Evolutionary conservation across 2,888 invertebrate species (phyloP), one percentile per base, ranked within the genome.

Genomic region (Esperia sulphurella): DNA sequence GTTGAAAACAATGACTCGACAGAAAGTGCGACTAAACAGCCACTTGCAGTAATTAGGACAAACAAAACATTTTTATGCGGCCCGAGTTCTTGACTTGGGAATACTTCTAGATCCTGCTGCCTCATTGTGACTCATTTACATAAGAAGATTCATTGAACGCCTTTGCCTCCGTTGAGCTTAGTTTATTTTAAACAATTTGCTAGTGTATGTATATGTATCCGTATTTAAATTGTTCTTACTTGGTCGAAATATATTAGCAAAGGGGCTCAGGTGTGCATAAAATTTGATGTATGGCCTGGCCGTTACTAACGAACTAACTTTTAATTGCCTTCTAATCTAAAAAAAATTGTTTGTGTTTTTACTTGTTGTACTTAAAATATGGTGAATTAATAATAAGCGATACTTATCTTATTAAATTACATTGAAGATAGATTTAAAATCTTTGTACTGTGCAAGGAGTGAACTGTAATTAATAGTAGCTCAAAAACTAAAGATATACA

Each of bases 21-120:
- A 71, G 65, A 85, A 84, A 76, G 68, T 78, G 60, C 55, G 61
- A 63, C 79, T 81, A 83, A 86, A 77, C 84, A 86, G 83, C 83
- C 84, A 88, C 87, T 89, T 81, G 69, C 64, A 80, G 79, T 88
- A 84, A 87, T 88, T 87, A 87, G 79, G 75, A 80, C 75, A 85
- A 88, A 88, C 88, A 86, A 88, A 87, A 84, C 85, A 86, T 83
- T 86, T 85, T 88, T 85, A 83, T 79, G 75, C 75, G 66, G 62
- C 68, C 54, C 63, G 63, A 65, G 68, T 72, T 63, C 53, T 45
- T 30, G 41, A 28, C 33, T 41, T 12, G 33, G 33, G 37, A 44
- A 50, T 43, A 44, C 50, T 40, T 43, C 43, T 46, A 52, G 56
- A 58, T 61, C 65, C 62, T 64, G 53, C 68, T 58, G 61, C 71